Evolutionary conservation across 2,888 invertebrate genomes (phyloP).

Genomic region (Epinotia demarniana): DNA sequence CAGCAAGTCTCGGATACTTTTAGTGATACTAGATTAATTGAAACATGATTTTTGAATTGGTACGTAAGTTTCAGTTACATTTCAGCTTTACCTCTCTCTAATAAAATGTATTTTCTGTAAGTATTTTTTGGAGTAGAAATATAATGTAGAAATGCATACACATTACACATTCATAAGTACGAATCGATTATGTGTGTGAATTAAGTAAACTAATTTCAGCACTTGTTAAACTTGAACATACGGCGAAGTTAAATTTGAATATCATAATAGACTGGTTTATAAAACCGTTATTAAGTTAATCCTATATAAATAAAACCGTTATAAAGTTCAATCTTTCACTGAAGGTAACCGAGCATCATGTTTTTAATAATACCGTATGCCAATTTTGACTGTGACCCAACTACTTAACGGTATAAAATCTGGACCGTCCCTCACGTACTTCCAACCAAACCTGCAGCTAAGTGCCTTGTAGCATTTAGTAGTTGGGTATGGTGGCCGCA

Average conservation of each 20-base stretch:
- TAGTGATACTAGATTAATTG: not conserved
- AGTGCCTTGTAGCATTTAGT: not conserved
- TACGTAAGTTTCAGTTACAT: not conserved
- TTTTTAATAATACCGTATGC: not conserved
- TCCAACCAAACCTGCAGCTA: not conserved
- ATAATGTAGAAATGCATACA: not conserved
- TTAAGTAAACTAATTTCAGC: constrained; percentile 1
- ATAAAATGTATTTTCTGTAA: not conserved
- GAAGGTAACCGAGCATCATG: not conserved
- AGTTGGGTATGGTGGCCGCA: not conserved
- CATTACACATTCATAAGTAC: not conserved
- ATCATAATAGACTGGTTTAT: not conserved
- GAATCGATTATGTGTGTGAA: not conserved
- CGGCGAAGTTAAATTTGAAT: not conserved
- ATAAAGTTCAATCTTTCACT: not conserved
- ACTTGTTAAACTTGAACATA: constrained; percentile 14
- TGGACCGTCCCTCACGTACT: not conserved
- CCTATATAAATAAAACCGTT: not conserved
- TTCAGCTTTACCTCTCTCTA: not conserved
- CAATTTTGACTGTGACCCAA: not conserved
- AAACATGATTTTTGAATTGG: not conserved
- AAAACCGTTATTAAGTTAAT: not conserved
- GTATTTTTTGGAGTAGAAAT: not conserved
- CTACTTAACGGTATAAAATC: not conserved
- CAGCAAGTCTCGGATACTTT: no score